Evolutionary conservation across 2,113 vertebrate species (phyloP), one percentile per base, ranked within the genome.

Genomic region (Sialia sialis): DNA sequence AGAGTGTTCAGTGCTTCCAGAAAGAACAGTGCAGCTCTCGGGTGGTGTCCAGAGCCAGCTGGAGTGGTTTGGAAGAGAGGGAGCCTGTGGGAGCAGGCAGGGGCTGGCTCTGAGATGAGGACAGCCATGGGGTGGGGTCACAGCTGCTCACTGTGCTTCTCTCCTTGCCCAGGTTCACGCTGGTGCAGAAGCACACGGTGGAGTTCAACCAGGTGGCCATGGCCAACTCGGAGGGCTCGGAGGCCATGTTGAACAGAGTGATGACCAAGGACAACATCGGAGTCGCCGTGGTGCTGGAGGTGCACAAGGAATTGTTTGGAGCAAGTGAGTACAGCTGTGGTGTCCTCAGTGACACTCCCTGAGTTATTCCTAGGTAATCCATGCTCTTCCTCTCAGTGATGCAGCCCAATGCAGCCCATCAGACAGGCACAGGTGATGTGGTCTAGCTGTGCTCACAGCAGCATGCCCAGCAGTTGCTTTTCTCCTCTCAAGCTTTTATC

Each of bases 211-310:
- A 99, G 97, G 99, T 99, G 84, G 99, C 99, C 48, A 99, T 99
- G 99, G 99, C 99, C 21, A 99, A 99, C 97, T 99, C 99, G 0
- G 99, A 99, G 97, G 99, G 99, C 30, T 99, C 99, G 3, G 99
- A 99, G 98, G 99, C 99, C 76, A 99, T 99, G 99, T 56, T 99
- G 78, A 99, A 99, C 97, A 97, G 99, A 95, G 99, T 99, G 72
- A 99, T 99, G 99, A 99, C 99, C 26, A 99, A 99, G 98, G 99
- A 99, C 98, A 99, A 99, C 97, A 99, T 99, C 36, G 99, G 99
- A 5, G 99, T 99, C 0, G 99, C 99, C 10, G 98, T 99, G 44
- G 98, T 99, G 88, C 94, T 99, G 78, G 99, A 99, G 96, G 98
- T 99, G 96, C 99, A 99, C 95, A 99, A 98, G 92, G 99, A 99